Evolutionary conservation across 1,140 invertebrate species (phyloP).

Genomic region (Hycleus phaleratus): DNA sequence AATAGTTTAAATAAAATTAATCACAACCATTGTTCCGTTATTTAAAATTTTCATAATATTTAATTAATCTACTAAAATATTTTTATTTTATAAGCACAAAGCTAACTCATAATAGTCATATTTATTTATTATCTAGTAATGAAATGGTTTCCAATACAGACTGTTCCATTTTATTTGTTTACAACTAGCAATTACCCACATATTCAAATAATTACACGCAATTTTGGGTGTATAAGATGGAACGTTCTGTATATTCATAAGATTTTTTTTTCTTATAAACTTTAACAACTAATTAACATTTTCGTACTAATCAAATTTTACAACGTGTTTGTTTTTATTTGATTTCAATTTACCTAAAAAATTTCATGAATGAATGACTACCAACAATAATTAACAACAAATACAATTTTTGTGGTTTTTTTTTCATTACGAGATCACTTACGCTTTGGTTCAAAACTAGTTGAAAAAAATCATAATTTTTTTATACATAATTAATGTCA

Average conservation of each 20-base stretch:
- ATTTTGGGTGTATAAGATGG: no score
- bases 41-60: constrained; percentile 4
- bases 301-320: constrained; percentile 9
- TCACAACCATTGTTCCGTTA: constrained; percentile 5
- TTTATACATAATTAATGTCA: constrained; percentile 15
- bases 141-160: background rate
- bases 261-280: constrained; percentile 4
- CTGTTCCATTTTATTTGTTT: no score
- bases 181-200: no score
- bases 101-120: background rate
- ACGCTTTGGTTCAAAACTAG: constrained; percentile 22
- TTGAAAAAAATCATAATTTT: constrained; percentile 13
- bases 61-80: background rate
- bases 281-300: constrained; percentile 21
- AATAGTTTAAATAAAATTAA: background rate
- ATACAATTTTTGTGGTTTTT: constrained; percentile 10
- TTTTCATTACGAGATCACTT: constrained; percentile 15
- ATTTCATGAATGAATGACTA: background rate
- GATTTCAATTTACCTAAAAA: no score
- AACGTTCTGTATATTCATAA: constrained; percentile 11
- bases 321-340: constrained; percentile 5
- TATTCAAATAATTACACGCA: no score
- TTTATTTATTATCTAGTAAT: constrained; percentile 3
- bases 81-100: constrained; percentile 18
- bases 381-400: constrained; percentile 22